Base-by-base conservation (phyloP, 2,797 vertebrate genomes). In the Heterohyrax brucei region DNA sequence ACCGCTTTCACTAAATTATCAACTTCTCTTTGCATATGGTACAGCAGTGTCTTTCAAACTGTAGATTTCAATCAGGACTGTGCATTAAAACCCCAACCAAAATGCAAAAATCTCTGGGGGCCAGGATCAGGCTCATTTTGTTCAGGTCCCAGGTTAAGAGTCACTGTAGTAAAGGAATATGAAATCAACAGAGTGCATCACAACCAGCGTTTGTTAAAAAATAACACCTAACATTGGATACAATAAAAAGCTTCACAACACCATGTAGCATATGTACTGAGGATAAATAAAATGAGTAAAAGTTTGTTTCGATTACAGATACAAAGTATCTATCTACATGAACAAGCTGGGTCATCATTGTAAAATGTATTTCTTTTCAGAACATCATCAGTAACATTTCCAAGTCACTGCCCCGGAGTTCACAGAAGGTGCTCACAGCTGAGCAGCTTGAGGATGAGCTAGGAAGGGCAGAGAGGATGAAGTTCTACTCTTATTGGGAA, bases 321-420 rank as follows among this genome's bases (percentile, higher is more conserved):
- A 92, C 64, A 82, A 50, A 82, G 33, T 21, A 76, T 12, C n/a
- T 70, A 24, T 33, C 30, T 21, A 1, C 4, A 18, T 2, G 2
- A 10, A 50, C 2, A 1, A 30, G 64, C 46, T 61, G 19, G 22
- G 50, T 85, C 44, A 89, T 30, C 10, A 1, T 30, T 18, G 10
- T 61, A 86, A 93, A 92, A 66, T 4, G n/a, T 48, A 72, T 79
- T 83, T 90, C 81, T 73, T 95, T 91, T 62, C 5, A 28, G 50
- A 72, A 24, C 64, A 21, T 0, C 72, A 26, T 78, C 28, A 59
- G 75, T 50, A 44, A 66, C 59, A 14, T 85, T 78, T 33, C 24
- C 26, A 92, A 92, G 28, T 9, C 44, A 82, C 5, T 1, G 21
- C 44, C 26, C 70, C 18, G 6, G 46, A 84, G 81, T 33, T 39